Base-by-base conservation (phyloP, 2,888 invertebrate species). In the Taphrorychus bicolor region DNA sequence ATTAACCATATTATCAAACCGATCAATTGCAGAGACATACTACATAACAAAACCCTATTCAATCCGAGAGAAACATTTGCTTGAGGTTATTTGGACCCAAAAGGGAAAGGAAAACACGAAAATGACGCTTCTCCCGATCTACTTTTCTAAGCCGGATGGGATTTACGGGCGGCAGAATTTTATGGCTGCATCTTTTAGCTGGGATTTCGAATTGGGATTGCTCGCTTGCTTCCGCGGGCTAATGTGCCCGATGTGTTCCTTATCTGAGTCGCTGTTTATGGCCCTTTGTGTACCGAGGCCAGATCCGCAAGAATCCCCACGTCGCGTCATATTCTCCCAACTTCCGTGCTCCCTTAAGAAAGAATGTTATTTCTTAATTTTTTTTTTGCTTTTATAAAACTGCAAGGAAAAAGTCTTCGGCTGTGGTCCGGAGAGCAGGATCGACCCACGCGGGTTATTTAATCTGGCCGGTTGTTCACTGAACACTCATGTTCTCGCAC, bases 401-500 rank as follows among this genome's bases (percentile, higher is more conserved):
- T 45, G 18, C 9, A 45, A 45, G 45, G 5, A 45, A 45, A 45
- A 45, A n/a, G 54, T 24, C 54, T 60, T 60, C 60, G 32, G 23
- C 60, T 60, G 60, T 64, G 64, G 58, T 64, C 58, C 18, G 19
- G 62, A 67, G 70, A 68, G 73, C 71, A 74, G 70, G 73, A 75
- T 75, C 76, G 73, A 71, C 79, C 79, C 77, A 79, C 79, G 77
- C 78, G 74, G 74, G 73, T 74, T 74, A n/a, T n/a, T 74, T 76
- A 79, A 79, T 80, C 79, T 77, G 76, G 32, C 32, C 76, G 79
- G 76, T 76, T 79, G 78, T 76, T 79, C 80, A 79, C 71, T 79
- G 80, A 79, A 77, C 79, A 79, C 76, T 76, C 79, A 77, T 80
- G 80, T 79, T 76, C 75, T 73, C 75, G 73, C 76, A 75, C 76